Evolutionary conservation across 2,113 vertebrate genomes (phyloP).

Genomic region (Columba janthina): DNA sequence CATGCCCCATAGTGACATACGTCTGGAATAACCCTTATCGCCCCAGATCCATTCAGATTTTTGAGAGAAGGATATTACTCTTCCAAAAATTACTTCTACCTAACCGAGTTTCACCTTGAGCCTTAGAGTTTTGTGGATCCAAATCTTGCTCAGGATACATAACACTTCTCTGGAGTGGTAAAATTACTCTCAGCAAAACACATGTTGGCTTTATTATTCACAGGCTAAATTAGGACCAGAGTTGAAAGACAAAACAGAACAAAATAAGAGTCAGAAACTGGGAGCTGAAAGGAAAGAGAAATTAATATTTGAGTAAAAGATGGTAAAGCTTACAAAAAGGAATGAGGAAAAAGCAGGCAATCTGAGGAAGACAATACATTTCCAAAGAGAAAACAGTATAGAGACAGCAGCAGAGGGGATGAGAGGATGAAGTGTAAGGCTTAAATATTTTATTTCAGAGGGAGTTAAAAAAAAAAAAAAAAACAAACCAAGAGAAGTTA

Average conservation of each 20-base stretch:
- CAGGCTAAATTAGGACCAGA: not conserved
- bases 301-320: not conserved
- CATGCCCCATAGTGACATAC: not conserved
- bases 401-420: not conserved
- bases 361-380: not conserved
- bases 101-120: not conserved
- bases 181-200: not conserved
- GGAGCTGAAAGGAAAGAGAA: not conserved
- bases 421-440: not conserved
- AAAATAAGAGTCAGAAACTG: not conserved
- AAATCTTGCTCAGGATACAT: not conserved
- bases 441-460: not conserved
- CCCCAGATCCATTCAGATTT: not conserved
- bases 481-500: not conserved
- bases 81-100: not conserved
- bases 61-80: not conserved
- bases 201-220: not conserved
- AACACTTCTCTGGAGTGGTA: not conserved
- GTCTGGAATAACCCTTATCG: not conserved
- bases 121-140: not conserved
- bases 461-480: not conserved
- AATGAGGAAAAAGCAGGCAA: not conserved
- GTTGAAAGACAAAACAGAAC: not conserved
- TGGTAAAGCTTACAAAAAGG: not conserved
- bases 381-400: not conserved